Conservation (phyloP, 2,888 invertebrate species). For the Scaptodrosophila latifasciaeformis region DNA sequence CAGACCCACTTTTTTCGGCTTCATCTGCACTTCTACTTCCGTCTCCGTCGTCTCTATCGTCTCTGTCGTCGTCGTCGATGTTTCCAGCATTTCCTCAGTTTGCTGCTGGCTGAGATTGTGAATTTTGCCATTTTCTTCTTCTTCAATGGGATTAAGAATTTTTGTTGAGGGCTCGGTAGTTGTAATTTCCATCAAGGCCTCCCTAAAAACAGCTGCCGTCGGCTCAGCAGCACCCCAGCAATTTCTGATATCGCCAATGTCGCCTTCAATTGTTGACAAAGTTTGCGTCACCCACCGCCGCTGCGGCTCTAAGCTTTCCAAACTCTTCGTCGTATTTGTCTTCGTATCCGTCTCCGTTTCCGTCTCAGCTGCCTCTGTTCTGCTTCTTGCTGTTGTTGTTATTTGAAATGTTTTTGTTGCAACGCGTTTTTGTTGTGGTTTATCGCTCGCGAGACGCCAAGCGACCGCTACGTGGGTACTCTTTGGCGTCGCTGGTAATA, state of each 20-base stretch:
- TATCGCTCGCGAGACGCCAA: conserved; percentile 29
- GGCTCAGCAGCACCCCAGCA: not conserved
- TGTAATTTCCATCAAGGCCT: no score
- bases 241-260: conserved; percentile 7
- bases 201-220: no score
- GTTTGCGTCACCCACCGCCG: not conserved
- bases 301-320: not conserved
- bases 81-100: conserved; percentile 8
- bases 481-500: conserved; percentile 44
- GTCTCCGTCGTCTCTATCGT: conserved; percentile 20
- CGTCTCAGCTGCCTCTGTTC: not conserved
- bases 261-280: conserved; percentile 6
- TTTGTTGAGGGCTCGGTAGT: no score
- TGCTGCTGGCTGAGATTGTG: no score
- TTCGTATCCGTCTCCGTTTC: not conserved
- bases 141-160: no score
- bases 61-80: conserved; percentile 34
- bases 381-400: no score
- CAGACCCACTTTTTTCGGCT: conserved; percentile 30
- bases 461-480: conserved; percentile 51
- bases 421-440: conserved; percentile 17
- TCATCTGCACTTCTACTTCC: conserved; percentile 12
- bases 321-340: not conserved
- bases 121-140: no score
- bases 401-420: no score